phyloP scores from a whole-genome alignment of 2,797 vertebrate genomes.

The Periophthalmus magnuspinnatus region DNA sequence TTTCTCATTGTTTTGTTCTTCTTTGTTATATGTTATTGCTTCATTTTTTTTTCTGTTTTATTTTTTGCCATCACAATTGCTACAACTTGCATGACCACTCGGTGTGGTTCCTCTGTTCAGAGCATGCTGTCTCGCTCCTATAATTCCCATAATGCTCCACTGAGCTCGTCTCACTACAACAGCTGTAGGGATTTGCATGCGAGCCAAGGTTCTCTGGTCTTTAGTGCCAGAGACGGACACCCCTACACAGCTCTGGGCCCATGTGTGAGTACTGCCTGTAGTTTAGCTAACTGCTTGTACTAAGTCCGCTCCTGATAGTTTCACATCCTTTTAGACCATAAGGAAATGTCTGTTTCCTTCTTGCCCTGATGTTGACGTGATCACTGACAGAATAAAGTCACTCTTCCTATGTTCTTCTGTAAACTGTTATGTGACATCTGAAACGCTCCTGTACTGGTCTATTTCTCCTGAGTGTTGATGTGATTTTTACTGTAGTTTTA shows the following conservation, averaged over 20 bases:
- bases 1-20: constrained; percentile 31
- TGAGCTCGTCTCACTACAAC: constrained; percentile 90
- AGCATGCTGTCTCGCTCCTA: constrained; percentile 95
- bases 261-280: constrained; percentile 87
- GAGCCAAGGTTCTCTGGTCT: constrained; percentile 94
- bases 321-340: constrained; percentile 49
- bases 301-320: constrained; percentile 39
- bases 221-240: constrained; percentile 89
- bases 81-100: constrained; percentile 58
- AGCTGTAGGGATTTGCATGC: constrained; percentile 95
- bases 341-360: constrained; percentile 48
- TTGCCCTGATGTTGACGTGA: constrained; percentile 37
- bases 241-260: constrained; percentile 85
- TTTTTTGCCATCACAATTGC: constrained; percentile 38
- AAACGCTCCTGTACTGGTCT: constrained; percentile 17
- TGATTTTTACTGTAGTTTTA: constrained; percentile 4
- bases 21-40: too few relatives aligned
- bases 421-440: constrained; percentile 24
- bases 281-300: constrained; percentile 11
- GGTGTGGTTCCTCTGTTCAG: constrained; percentile 83
- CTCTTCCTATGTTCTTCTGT: constrained; percentile 47
- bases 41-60: constrained; percentile 5
- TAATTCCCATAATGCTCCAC: constrained; percentile 90
- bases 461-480: neutral
- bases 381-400: constrained; percentile 26